These are phyloP conservation scores for Dryadula phaetusa DNA, from an alignment of 2,888 invertebrate genomes.

Conservation along the genomic window DNA sequence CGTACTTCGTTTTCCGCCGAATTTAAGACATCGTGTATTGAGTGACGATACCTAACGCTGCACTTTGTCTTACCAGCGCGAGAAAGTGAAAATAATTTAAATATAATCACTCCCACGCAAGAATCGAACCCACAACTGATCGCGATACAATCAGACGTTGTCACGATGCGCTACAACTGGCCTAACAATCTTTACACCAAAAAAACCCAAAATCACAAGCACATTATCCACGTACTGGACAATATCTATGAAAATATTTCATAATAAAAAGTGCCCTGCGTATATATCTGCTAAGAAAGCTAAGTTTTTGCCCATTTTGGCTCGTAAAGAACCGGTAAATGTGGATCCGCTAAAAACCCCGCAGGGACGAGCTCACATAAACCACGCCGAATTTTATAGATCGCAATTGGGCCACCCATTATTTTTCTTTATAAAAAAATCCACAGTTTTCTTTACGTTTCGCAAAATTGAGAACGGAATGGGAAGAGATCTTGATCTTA, in stretches of 20 bases:
- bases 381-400: conserved; percentile 27
- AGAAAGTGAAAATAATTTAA: no score
- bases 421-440: conserved; percentile 16
- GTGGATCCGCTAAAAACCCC: conserved; percentile 27
- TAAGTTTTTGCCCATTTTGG: conserved; percentile 26
- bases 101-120: no score
- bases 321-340: conserved; percentile 27
- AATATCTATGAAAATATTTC: conserved; percentile 22
- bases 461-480: background rate
- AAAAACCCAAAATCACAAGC: background rate
- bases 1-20: no score
- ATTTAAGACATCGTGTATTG: no score
- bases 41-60: no score
- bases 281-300: conserved; percentile 3
- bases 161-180: no score
- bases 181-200: background rate
- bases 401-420: conserved; percentile 17
- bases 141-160: no score
- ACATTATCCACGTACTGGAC: background rate
- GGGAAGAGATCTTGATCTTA: no score
- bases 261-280: conserved; percentile 7
- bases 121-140: no score
- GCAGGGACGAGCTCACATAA: conserved; percentile 26
- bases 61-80: no score
- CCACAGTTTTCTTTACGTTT: conserved; percentile 10